A percentile compares a stretch with the other conserved stretches of the same genome.
Evolutionary conservation across 2,797 vertebrate species (phyloP).

Genomic region (Lithobates pipiens): DNA sequence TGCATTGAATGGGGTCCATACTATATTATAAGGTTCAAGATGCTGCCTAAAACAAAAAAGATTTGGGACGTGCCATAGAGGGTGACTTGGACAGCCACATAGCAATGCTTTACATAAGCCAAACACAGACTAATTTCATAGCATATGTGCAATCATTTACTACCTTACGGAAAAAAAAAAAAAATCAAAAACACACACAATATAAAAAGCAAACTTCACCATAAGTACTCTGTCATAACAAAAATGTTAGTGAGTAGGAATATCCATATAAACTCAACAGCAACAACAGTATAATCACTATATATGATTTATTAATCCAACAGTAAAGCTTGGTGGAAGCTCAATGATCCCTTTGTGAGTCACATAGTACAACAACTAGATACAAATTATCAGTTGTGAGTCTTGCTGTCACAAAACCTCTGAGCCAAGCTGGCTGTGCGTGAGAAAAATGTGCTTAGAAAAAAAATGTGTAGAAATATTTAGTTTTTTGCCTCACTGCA

Average conservation of each 20-base stretch:
- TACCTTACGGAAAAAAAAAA: neutral
- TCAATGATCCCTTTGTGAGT: neutral
- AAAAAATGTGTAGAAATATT: neutral
- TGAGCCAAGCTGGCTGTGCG: neutral
- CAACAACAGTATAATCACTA: neutral
- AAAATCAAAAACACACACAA: neutral
- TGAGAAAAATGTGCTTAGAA: slow-evolving; percentile 28
- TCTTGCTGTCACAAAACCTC: neutral
- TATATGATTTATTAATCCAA: neutral
- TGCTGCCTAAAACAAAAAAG: neutral
- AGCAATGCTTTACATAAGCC: too few relatives aligned
- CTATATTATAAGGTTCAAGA: neutral
- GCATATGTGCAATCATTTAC: neutral
- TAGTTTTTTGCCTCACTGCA: slow-evolving; percentile 1
- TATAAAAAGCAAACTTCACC: neutral
- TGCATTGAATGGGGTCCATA: neutral
- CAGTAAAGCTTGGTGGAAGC: neutral
- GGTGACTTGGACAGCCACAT: too few relatives aligned
- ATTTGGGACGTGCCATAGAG: too few relatives aligned
- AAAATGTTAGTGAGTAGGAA: neutral
- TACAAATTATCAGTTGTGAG: neutral
- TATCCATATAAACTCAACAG: neutral
- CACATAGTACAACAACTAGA: neutral
- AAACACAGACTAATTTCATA: too few relatives aligned
- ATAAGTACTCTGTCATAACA: neutral